Evolutionary conservation across 2,888 invertebrate genomes (phyloP).

Genomic region (Hydroisotoma schaefferi): DNA sequence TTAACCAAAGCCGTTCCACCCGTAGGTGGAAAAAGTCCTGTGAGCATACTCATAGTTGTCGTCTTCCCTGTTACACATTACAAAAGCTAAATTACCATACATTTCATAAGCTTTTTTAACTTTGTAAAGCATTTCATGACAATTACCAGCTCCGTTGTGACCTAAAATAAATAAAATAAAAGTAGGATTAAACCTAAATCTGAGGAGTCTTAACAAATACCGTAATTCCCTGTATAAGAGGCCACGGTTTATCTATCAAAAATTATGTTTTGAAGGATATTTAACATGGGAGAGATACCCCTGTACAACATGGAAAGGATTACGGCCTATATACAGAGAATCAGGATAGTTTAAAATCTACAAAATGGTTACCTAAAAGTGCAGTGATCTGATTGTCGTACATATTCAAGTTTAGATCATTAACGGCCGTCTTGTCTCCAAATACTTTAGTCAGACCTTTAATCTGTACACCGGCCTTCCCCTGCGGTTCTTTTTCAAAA

Average conservation of each 20-base stretch:
- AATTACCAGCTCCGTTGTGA: conserved; percentile 74
- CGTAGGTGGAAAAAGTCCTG: conserved; percentile 69
- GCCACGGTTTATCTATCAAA: too few relatives aligned
- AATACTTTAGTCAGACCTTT: conserved; percentile 61
- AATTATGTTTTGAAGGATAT: too few relatives aligned
- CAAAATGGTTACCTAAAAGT: conserved; percentile 64
- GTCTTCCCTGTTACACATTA: conserved; percentile 58
- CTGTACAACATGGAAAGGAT: too few relatives aligned
- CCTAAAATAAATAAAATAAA: conserved; percentile 1
- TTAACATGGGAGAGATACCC: too few relatives aligned
- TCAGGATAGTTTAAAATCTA: too few relatives aligned
- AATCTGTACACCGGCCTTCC: conserved; percentile 58
- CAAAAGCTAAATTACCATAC: too few relatives aligned
- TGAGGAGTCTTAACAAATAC: background rate
- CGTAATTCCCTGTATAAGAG: background rate
- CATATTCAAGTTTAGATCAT: conserved; percentile 68
- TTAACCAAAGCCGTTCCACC: conserved; percentile 69
- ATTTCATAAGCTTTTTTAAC: background rate
- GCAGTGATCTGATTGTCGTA: conserved; percentile 80
- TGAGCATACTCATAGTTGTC: conserved; percentile 59
- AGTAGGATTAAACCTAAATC: too few relatives aligned
- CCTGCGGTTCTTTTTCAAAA: conserved; percentile 56
- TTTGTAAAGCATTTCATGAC: background rate
- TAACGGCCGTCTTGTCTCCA: conserved; percentile 60
- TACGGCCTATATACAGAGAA: too few relatives aligned